Conservation (phyloP, 64 coral and sea anemone species). For the Pocillopora verrucosa region DNA sequence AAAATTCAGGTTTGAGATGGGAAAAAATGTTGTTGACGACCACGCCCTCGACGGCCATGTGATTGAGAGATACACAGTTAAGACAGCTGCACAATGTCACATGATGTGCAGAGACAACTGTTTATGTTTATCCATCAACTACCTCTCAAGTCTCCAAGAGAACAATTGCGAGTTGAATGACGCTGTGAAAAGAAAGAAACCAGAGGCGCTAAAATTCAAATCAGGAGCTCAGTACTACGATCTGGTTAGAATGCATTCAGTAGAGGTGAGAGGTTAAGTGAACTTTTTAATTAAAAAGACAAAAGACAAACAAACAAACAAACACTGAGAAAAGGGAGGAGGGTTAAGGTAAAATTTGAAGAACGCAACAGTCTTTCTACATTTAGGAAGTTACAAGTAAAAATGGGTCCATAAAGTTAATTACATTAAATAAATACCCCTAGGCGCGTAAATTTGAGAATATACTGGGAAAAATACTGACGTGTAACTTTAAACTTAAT, state of each 20-base stretch:
- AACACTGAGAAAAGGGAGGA: too few relatives aligned
- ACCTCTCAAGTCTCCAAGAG: background rate
- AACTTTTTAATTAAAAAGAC: too few relatives aligned
- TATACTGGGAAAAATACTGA: too few relatives aligned
- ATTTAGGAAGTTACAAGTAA: too few relatives aligned
- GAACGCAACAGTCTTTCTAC: too few relatives aligned
- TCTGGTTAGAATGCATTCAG: background rate
- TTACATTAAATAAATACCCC: too few relatives aligned
- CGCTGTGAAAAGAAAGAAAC: background rate
- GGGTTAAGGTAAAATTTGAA: too few relatives aligned
- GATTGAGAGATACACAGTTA: background rate
- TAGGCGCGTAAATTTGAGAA: too few relatives aligned
- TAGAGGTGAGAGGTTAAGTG: background rate
- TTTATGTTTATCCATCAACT: background rate
- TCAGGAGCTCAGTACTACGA: background rate
- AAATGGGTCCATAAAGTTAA: too few relatives aligned
- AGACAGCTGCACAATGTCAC: background rate
- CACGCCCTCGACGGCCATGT: slow-evolving; percentile 3
- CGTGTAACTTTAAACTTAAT: background rate
- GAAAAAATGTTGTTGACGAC: background rate
- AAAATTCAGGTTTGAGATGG: background rate
- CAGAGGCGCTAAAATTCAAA: background rate
- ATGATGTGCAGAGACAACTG: slow-evolving; percentile 4
- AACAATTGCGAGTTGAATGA: slow-evolving; percentile 16
- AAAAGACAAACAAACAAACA: background rate